Evolutionary conservation across 1,140 invertebrate species (phyloP).

Genomic region (Rhopalosiphum maidis): DNA sequence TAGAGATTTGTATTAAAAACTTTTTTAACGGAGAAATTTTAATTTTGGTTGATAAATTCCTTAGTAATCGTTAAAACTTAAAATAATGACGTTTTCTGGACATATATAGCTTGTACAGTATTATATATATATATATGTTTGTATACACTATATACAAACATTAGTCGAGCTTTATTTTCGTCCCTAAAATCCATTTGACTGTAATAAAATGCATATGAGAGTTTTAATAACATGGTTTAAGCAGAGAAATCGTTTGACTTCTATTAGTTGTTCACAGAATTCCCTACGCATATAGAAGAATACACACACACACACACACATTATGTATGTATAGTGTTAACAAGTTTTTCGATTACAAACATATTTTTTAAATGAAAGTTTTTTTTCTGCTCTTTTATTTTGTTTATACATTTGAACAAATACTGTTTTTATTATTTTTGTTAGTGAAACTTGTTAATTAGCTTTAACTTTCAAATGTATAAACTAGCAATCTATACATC

Average conservation of each 20-base stretch:
- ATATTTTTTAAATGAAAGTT: slow-evolving; percentile 24
- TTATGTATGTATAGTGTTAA: not conserved
- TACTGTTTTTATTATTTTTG: not conserved
- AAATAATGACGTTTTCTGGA: not conserved
- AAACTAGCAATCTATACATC: not conserved
- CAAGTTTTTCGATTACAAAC: slow-evolving; percentile 37
- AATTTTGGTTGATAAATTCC: not conserved
- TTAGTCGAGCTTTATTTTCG: not conserved
- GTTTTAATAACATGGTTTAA: slow-evolving; percentile 40
- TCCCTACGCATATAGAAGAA: not conserved
- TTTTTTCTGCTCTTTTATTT: not conserved
- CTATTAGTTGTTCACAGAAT: not conserved
- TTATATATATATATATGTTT: not conserved
- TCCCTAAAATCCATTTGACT: slow-evolving; percentile 10
- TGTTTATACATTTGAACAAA: not conserved
- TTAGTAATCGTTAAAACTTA: not conserved
- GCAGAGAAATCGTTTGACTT: slow-evolving; percentile 15
- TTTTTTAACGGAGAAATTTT: not conserved
- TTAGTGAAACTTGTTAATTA: not conserved
- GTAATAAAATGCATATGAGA: not conserved
- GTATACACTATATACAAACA: not conserved
- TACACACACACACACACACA: not conserved
- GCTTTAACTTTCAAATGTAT: not conserved
- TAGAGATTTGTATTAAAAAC: not conserved
- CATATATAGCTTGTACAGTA: not conserved